Evolutionary conservation across 2,113 vertebrate genomes (phyloP).

Genomic region (Triplophysa dalaica): DNA sequence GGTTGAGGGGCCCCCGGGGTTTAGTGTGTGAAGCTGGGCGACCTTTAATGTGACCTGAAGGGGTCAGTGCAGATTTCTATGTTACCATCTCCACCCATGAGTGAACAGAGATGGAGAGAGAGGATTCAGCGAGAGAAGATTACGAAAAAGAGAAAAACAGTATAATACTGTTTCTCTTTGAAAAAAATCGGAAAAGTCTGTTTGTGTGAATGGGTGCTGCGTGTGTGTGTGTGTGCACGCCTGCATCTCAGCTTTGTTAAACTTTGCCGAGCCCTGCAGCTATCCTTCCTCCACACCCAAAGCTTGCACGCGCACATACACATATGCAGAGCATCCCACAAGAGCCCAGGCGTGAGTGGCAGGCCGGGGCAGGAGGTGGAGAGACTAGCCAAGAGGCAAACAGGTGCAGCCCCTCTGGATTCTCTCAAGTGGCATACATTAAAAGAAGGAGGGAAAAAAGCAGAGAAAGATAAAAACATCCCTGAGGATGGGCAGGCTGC

Average conservation of each 20-base stretch:
- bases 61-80: constrained; percentile 71
- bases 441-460: constrained; percentile 66
- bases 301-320: constrained; percentile 42
- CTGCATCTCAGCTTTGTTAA: constrained; percentile 64
- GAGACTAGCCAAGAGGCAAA: constrained; percentile 80
- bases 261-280: constrained; percentile 74
- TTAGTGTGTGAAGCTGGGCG: constrained; percentile 65
- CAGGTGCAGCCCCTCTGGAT: constrained; percentile 80
- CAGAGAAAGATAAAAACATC: constrained; percentile 71
- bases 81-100: constrained; percentile 54
- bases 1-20: constrained; percentile 59
- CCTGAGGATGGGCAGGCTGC: constrained; percentile 72
- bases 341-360: constrained; percentile 72
- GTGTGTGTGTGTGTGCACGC: constrained; percentile 50
- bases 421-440: constrained; percentile 79
- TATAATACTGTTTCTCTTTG: constrained; percentile 65
- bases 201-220: constrained; percentile 43
- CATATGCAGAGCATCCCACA: constrained; percentile 64
- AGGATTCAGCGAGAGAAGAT: constrained; percentile 39
- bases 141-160: constrained; percentile 28
- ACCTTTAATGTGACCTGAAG: constrained; percentile 79
- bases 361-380: constrained; percentile 70
- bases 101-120: constrained; percentile 26
- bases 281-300: constrained; percentile 71
- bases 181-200: constrained; percentile 52